Evolutionary conservation across 2,888 invertebrate species (phyloP), one percentile per base, ranked within the genome.

Genomic region (Hemithea aestivaria): DNA sequence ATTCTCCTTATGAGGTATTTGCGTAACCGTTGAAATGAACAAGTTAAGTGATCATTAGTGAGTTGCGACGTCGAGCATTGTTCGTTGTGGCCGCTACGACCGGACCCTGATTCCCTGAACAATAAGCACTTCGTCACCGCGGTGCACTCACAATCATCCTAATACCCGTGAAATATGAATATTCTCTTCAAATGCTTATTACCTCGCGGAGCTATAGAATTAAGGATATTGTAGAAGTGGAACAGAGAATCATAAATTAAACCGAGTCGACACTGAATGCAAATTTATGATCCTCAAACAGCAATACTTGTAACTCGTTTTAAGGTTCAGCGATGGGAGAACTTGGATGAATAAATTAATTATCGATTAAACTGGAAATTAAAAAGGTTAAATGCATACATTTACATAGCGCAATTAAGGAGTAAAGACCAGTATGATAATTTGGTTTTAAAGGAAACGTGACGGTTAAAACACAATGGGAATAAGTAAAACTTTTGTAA

Each of bases 131-230:
- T 39, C 46, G 50, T 51, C 56, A 54, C 48, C 48, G 51, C 49
- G 52, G 43, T 52, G 40, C 50, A 50, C 52, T 48, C 45, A 48
- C 44, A 53, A 54, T 52, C 40, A 23, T 46, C 44, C 47, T 48
- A 59, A 59, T 55, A 51, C 54, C 51, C 56, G 53, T 56, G 47
- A 52, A 58, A 68, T 53, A 66, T 69, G 66, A 58, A 66, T 64
- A 68, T 64, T 68, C 60, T 57, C 47, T 66, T 28, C 28, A 29
- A 32, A 35, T 36, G 44, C 37, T 36, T 38, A 40, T 44, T 44
- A 38, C 29, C 27, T 32, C 34, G 24, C 42, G 33, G 37, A 33
- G 35, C 48, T 38, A 24, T 10, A 40, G 36, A 36, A 40, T 36
- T 30, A 51, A 45, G 45, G 40, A 47, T 45, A 57, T 51, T 53